Percentiles rank a stretch among this genome's conserved stretches.
Conservation (phyloP, 2,888 invertebrate species). For the Morpho helenor region DNA sequence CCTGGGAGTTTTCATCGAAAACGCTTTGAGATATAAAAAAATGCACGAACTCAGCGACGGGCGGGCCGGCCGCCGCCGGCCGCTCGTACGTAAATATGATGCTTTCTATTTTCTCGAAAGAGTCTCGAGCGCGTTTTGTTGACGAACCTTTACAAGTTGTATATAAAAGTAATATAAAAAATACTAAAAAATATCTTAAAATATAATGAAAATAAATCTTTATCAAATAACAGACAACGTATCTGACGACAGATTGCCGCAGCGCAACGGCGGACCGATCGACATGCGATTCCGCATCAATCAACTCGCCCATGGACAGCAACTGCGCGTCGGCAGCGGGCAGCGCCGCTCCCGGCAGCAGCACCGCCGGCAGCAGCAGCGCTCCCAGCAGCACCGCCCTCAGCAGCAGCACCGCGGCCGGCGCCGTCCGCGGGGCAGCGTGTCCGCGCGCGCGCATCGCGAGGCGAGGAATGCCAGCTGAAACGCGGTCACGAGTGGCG, state of each 20-base stretch:
- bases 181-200: too few relatives aligned
- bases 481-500: background rate
- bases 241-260: background rate
- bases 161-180: too few relatives aligned
- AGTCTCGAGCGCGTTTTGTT: too few relatives aligned
- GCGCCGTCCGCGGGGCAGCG: background rate
- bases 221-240: too few relatives aligned
- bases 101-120: too few relatives aligned
- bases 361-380: background rate
- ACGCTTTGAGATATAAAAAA: background rate
- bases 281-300: too few relatives aligned
- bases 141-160: too few relatives aligned
- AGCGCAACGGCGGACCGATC: too few relatives aligned
- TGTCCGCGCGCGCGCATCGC: constrained; percentile 1
- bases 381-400: background rate
- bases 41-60: background rate
- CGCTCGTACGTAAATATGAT: too few relatives aligned
- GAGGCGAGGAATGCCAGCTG: background rate
- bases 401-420: background rate
- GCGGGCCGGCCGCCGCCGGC: background rate
- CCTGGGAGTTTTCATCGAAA: background rate
- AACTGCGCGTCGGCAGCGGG: background rate
- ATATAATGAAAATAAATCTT: too few relatives aligned
- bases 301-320: constrained; percentile 4
- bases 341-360: background rate